Evolutionary conservation across 2,888 invertebrate genomes (phyloP).

Genomic region (Spisula subtruncata): DNA sequence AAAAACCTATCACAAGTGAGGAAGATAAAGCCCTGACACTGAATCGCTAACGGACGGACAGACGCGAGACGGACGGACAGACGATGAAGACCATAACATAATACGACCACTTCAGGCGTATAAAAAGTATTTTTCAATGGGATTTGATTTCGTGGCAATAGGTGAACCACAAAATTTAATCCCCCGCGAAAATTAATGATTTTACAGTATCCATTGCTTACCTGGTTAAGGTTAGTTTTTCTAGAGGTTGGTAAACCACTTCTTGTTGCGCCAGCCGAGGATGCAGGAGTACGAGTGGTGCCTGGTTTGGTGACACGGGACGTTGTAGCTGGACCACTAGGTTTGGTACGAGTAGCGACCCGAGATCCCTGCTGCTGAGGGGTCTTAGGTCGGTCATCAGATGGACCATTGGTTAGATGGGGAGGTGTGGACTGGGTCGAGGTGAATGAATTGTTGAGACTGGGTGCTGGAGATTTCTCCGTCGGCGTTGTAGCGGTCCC

Average conservation of each 20-base stretch:
- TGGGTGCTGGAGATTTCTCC: slow-evolving; percentile 41
- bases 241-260: slow-evolving; percentile 66
- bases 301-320: slow-evolving; percentile 48
- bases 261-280: slow-evolving; percentile 57
- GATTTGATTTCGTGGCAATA: too few species aligned
- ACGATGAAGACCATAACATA: too few species aligned
- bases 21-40: too few species aligned
- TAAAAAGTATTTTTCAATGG: too few species aligned
- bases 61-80: too few species aligned
- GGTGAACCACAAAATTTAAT: too few species aligned
- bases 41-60: too few species aligned
- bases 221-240: slow-evolving; percentile 75
- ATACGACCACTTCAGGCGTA: too few species aligned
- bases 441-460: slow-evolving; percentile 65
- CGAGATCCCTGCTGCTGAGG: slow-evolving; percentile 52
- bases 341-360: slow-evolving; percentile 63
- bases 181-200: too few species aligned
- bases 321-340: slow-evolving; percentile 55
- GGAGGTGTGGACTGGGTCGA: slow-evolving; percentile 37
- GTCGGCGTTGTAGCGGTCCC: slow-evolving; percentile 43
- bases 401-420: slow-evolving; percentile 52
- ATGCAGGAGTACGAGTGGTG: slow-evolving; percentile 57
- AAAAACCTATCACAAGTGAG: too few species aligned
- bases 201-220: too few species aligned
- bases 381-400: slow-evolving; percentile 45